These are phyloP conservation scores for Chionodraco myersi DNA, from an alignment of 2,113 vertebrate genomes.

Conservation along the genomic window DNA sequence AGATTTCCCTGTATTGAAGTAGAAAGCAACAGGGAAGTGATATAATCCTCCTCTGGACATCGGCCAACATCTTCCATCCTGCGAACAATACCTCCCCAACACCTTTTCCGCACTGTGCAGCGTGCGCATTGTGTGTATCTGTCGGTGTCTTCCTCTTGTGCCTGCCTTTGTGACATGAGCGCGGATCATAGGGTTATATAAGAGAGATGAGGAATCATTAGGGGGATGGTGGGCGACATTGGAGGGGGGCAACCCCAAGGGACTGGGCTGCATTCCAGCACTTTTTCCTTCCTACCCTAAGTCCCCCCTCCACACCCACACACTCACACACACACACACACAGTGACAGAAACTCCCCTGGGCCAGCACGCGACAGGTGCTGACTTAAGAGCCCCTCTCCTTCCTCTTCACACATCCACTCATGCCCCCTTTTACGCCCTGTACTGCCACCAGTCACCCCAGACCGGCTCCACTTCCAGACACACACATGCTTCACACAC, in stretches of 20 bases:
- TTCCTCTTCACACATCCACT: conserved; percentile 68
- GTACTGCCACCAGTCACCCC: conserved; percentile 55
- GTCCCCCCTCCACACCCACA: conserved; percentile 12
- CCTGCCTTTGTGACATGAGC: conserved; percentile 26
- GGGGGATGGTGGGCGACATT: conserved; percentile 32
- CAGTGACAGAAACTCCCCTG: conserved; percentile 25
- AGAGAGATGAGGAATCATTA: conserved; percentile 64
- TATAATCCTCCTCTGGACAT: conserved; percentile 75
- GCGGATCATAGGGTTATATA: conserved; percentile 54
- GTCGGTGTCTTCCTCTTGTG: conserved; percentile 43
- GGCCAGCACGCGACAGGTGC: conserved; percentile 81
- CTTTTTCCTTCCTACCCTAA: conserved; percentile 34
- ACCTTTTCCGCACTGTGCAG: conserved; percentile 34
- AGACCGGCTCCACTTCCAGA: conserved; percentile 26
- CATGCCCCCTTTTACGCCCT: conserved; percentile 58
- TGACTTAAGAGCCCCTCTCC: conserved; percentile 76
- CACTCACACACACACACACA: conserved; percentile 25
- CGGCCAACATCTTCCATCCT: conserved; percentile 70
- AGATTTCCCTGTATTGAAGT: conserved; percentile 72
- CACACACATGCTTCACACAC: conserved; percentile 3
- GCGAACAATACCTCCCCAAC: conserved; percentile 46
- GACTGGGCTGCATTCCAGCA: conserved; percentile 70
- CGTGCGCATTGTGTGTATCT: conserved; percentile 24
- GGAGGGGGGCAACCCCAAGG: conserved; percentile 40
- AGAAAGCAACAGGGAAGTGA: conserved; percentile 76